Base-by-base conservation (phyloP, 2,888 invertebrate genomes). In the Galerucella pusilla region DNA sequence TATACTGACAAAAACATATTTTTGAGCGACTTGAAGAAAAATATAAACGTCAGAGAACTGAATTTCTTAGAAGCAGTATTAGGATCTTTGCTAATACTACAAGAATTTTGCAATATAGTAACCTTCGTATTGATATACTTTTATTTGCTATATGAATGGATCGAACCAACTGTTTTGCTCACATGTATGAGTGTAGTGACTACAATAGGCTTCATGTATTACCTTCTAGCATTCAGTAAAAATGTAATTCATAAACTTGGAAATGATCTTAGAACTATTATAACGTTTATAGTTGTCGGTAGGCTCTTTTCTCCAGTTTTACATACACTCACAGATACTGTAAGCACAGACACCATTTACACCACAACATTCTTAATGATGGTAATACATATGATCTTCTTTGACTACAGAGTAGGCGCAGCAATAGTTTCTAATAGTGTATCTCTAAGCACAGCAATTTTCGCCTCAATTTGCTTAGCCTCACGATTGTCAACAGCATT, bases 331-430 rank as follows among this genome's bases (percentile, higher is more conserved):
- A 99, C 99, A 0, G 96, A 97, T 85, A 97, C 98, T 0, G 96
- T 99, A 2, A 97, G 97, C 84, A 98, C 98, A 0, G 98, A 99
- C 85, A 98, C 99, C 0, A 98, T 99, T 84, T 98, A 97, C 84
- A 96, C 97, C 1, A 96, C 95, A 91, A 93, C 98, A 0, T 93
- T 94, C 25, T 90, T 96, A 14, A 96, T 97, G 92, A 92, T 98
- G 89, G 84, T 95, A 0, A 88, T 95, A 1, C 98, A 99, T 89
- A 89, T 99, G 76, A 91, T 96, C 81, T 97, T 97, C 85, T 96
- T 95, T 85, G 97, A 99, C 86, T 99, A 99, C 85, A 96, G 96
- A 6, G 91, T 96, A 0, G 91, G 93, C 12, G 95, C 94, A 2
- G 95, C 96, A 1, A 93, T 98, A 75, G 96, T 98, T 0, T 97